These are phyloP conservation scores for Xestia xanthographa DNA, from an alignment of 2,888 invertebrate genomes.

Conservation along the genomic window DNA sequence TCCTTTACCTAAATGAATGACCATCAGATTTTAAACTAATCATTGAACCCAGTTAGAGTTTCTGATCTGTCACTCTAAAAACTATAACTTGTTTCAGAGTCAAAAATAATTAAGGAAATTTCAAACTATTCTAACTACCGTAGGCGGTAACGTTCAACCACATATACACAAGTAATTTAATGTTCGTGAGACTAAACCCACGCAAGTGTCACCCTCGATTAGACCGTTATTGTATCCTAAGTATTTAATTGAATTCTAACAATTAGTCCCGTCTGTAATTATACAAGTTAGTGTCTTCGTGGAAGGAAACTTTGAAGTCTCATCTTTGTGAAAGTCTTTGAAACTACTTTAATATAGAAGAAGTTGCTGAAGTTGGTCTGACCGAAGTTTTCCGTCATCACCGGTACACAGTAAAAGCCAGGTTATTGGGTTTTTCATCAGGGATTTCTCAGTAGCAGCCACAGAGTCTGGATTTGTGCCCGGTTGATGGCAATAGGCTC, in stretches of 20 bases:
- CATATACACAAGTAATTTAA: constrained; percentile 2
- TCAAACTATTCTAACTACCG: background rate
- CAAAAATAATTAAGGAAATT: background rate
- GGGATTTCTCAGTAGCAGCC: no score
- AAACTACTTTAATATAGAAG: background rate
- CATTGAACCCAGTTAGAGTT: no score
- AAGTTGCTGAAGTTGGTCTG: background rate
- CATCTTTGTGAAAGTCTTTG: background rate
- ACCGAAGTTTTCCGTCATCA: background rate
- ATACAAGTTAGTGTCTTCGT: background rate
- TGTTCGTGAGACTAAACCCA: background rate
- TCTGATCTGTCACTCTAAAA: background rate
- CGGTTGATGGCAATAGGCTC: no score
- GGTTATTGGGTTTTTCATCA: no score
- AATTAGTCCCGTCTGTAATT: background rate
- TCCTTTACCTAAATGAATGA: no score
- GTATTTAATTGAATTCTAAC: background rate
- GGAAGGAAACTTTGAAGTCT: background rate
- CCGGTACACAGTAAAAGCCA: no score
- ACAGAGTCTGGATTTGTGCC: no score
- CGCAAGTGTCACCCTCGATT: constrained; percentile 8
- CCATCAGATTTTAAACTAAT: no score
- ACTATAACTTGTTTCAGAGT: background rate
- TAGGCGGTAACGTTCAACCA: background rate
- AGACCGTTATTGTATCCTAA: constrained; percentile 16